Evolutionary conservation across 2,888 invertebrate species (phyloP).

Genomic region (Lutraria lutraria): DNA sequence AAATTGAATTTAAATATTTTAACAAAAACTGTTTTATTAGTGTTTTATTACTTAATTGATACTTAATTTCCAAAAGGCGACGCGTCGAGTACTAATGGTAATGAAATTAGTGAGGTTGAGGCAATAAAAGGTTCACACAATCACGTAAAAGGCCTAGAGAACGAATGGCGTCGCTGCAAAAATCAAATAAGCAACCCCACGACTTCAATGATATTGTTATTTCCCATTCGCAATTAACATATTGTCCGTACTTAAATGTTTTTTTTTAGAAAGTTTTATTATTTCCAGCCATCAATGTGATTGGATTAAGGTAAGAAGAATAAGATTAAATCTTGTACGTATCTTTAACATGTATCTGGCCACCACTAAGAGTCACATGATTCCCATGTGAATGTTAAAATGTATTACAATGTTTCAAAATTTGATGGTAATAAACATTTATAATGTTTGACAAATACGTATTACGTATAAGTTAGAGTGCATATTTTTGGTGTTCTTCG

Average conservation of each 20-base stretch:
- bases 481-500: too few relatives aligned
- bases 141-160: neutral
- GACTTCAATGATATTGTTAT: neutral
- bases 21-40: neutral
- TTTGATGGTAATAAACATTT: too few relatives aligned
- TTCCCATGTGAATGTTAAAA: neutral
- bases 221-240: neutral
- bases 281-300: neutral
- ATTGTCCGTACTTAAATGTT: neutral
- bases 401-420: too few relatives aligned
- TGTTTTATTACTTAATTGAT: conserved; percentile 1
- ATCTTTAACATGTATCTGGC: too few relatives aligned
- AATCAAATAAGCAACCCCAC: neutral
- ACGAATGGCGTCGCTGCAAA: neutral
- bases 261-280: neutral
- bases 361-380: neutral
- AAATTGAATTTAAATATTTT: conserved; percentile 14
- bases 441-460: too few relatives aligned
- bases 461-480: too few relatives aligned
- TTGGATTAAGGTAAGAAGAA: too few relatives aligned
- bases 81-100: neutral
- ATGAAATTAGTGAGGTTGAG: neutral
- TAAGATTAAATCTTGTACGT: too few relatives aligned
- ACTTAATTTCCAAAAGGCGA: neutral
- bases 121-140: conserved; percentile 18